Conservation (phyloP, 2,113 vertebrate species). For the Apteryx owenii region DNA sequence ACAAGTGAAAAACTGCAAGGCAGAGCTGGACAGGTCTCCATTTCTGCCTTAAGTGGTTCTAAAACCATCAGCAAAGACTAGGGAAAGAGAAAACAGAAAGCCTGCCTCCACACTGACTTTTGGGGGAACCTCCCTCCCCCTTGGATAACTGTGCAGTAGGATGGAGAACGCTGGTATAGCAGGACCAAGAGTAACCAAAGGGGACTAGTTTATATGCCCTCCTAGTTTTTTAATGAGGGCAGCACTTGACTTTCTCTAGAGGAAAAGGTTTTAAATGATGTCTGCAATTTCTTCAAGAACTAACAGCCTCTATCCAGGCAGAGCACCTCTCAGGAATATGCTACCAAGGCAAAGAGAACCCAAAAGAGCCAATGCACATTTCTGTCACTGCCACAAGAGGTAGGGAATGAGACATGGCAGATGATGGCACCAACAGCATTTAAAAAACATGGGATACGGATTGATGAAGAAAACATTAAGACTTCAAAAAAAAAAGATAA, state of each 20-base stretch:
- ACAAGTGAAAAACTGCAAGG: background rate
- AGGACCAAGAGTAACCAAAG: background rate
- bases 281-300: background rate
- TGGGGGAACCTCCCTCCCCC: too few relatives aligned
- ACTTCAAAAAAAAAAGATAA: background rate
- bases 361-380: background rate
- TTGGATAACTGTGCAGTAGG: background rate
- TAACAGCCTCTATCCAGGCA: constrained; percentile 1
- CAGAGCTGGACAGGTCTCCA: too few relatives aligned
- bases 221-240: background rate
- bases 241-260: background rate
- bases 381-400: background rate
- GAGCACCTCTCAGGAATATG: background rate
- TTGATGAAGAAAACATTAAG: background rate
- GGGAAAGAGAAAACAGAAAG: too few relatives aligned
- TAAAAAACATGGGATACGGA: background rate
- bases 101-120: too few relatives aligned
- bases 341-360: background rate
- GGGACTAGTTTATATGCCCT: background rate
- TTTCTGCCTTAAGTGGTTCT: too few relatives aligned
- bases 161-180: background rate
- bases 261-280: background rate
- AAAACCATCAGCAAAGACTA: too few relatives aligned
- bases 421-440: background rate
- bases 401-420: background rate